These are phyloP conservation scores for Harpalus rubripes DNA, from an alignment of 2,888 invertebrate genomes.

Conservation along the genomic window DNA sequence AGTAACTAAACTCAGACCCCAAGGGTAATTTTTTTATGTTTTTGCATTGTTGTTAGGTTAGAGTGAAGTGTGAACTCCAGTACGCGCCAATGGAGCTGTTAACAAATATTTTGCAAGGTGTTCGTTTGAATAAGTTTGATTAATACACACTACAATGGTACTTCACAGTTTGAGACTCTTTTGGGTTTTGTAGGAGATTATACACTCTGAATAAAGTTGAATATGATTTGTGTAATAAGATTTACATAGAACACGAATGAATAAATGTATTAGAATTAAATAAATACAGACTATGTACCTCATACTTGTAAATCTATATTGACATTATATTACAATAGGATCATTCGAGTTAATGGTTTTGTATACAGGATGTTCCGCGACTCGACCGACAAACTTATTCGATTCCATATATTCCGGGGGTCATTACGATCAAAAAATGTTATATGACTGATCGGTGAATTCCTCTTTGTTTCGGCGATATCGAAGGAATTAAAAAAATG, in stretches of 20 bases:
- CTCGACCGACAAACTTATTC: too few relatives aligned
- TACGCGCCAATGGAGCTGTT: conserved; percentile 27
- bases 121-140: conserved; percentile 33
- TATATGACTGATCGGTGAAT: too few relatives aligned
- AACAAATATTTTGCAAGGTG: conserved; percentile 52
- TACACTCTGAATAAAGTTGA: neutral
- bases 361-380: too few relatives aligned
- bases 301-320: too few relatives aligned
- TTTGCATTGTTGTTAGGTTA: conserved; percentile 49
- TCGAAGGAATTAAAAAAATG: too few relatives aligned
- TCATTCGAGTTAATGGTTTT: too few relatives aligned
- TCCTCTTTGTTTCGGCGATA: too few relatives aligned
- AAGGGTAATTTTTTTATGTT: conserved; percentile 56
- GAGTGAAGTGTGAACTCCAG: conserved; percentile 41
- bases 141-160: conserved; percentile 17
- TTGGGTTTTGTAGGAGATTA: conserved; percentile 5
- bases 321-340: too few relatives aligned
- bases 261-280: neutral
- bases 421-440: too few relatives aligned
- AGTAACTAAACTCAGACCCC: conserved; percentile 47
- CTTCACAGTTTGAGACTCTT: conserved; percentile 10
- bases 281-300: neutral
- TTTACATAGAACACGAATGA: conserved; percentile 6
- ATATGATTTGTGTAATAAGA: conserved; percentile 20
- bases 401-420: too few relatives aligned